These are phyloP conservation scores for Notarius lentiginosus DNA, from an alignment of 2,113 vertebrate species.

Conservation along the genomic window DNA sequence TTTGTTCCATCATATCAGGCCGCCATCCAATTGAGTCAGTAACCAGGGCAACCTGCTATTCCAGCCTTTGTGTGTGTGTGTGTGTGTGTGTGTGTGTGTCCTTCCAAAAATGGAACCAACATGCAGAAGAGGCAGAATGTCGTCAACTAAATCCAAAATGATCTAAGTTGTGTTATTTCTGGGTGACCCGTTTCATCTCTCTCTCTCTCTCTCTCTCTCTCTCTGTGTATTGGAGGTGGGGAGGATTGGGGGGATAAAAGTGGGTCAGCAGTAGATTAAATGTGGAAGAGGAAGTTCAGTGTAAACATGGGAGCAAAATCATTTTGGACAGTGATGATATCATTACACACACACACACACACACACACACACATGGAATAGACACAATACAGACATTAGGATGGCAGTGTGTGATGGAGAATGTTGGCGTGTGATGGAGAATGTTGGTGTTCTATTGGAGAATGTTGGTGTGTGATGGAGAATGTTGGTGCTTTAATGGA, in stretches of 20 bases:
- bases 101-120: slow-evolving; percentile 38
- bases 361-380: not conserved
- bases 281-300: not conserved
- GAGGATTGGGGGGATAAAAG: slow-evolving; percentile 10
- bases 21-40: slow-evolving; percentile 49
- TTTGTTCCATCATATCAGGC: slow-evolving; percentile 54
- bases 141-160: slow-evolving; percentile 47
- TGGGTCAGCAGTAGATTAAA: slow-evolving; percentile 50
- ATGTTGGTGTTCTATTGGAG: too few species aligned
- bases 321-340: slow-evolving; percentile 43
- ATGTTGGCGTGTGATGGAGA: too few species aligned
- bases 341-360: slow-evolving; percentile 36
- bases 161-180: slow-evolving; percentile 54
- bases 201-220: too few species aligned
- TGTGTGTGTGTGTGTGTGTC: slow-evolving; percentile 23
- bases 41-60: slow-evolving; percentile 52
- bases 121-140: slow-evolving; percentile 28
- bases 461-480: too few species aligned
- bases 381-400: not conserved
- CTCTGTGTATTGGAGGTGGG: not conserved
- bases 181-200: slow-evolving; percentile 37
- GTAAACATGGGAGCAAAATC: slow-evolving; percentile 19
- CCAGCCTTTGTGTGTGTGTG: slow-evolving; percentile 24
- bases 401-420: too few species aligned
- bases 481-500: too few species aligned